Percentiles rank a stretch among this genome's conserved stretches.
Conservation (phyloP, 37 sponge, comb jelly and placozoan genomes). For the Chondrosia reniformis region DNA sequence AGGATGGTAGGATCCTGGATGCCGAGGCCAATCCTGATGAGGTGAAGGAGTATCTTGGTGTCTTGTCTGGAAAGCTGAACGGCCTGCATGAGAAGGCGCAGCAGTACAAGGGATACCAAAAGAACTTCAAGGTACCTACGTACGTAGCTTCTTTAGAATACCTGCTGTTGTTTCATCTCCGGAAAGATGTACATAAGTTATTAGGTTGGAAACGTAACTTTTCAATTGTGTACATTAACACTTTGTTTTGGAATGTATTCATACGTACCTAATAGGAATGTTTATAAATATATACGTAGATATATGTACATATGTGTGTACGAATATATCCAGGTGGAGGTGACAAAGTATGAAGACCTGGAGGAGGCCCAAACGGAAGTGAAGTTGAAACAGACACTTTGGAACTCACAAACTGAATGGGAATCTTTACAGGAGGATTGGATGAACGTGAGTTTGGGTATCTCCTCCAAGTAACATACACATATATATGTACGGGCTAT, state of each 20-base stretch:
- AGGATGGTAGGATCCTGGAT: conserved; percentile 82
- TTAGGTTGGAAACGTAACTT: no score
- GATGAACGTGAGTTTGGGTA: conserved; percentile 51
- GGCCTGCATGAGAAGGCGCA: conserved; percentile 82
- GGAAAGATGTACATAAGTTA: no score
- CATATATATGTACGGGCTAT: background rate
- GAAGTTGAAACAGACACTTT: conserved; percentile 87
- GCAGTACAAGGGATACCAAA: conserved; percentile 89
- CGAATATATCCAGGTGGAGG: conserved; percentile 71
- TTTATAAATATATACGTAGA: no score
- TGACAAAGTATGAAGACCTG: conserved; percentile 92
- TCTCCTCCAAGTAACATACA: background rate
- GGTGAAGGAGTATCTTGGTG: conserved; percentile 48
- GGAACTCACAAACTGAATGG: conserved; percentile 89
- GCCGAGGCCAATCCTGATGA: conserved; percentile 58
- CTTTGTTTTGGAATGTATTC: background rate
- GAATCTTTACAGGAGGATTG: conserved; percentile 68
- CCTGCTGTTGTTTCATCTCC: no score
- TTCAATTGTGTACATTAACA: no score
- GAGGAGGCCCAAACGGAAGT: conserved; percentile 95
- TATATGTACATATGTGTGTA: conserved; percentile 13
- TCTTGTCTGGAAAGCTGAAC: conserved; percentile 57
- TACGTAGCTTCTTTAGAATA: no score
- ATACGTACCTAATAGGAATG: no score
- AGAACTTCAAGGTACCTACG: conserved; percentile 79